A percentile compares a stretch with the other conserved stretches of the same genome.
Evolutionary conservation across 2,888 invertebrate genomes (phyloP).

Genomic region (Andrena hattorfiana): DNA sequence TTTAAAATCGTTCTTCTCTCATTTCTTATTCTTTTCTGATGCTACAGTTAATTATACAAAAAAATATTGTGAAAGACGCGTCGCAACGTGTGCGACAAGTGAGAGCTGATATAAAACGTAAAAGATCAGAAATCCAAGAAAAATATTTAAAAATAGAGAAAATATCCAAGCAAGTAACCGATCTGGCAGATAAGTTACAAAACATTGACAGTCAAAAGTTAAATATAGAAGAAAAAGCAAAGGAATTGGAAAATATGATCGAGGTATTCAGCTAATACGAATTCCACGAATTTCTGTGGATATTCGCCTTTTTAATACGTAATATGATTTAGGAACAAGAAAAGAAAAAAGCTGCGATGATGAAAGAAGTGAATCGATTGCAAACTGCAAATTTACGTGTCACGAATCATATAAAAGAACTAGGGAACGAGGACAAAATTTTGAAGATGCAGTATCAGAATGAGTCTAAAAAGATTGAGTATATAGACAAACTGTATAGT

Average conservation of each 20-base stretch:
- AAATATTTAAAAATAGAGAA: conserved; percentile 73
- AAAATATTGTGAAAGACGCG: conserved; percentile 67
- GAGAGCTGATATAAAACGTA: conserved; percentile 64
- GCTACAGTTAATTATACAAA: conserved; percentile 66
- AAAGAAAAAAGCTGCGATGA: conserved; percentile 72
- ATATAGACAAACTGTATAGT: conserved; percentile 58
- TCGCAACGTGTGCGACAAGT: conserved; percentile 63
- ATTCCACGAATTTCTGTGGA: conserved; percentile 8
- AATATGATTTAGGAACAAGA: conserved; percentile 76
- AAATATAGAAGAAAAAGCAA: conserved; percentile 87
- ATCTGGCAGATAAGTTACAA: conserved; percentile 84
- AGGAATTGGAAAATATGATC: conserved; percentile 88
- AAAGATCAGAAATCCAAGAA: conserved; percentile 62
- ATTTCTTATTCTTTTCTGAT: background rate
- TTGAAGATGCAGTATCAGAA: conserved; percentile 71
- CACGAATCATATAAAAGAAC: conserved; percentile 66
- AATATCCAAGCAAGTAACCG: conserved; percentile 81
- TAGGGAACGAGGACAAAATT: conserved; percentile 75
- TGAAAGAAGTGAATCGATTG: conserved; percentile 74
- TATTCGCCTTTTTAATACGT: conserved; percentile 10
- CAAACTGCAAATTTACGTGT: conserved; percentile 74
- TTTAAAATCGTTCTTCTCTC: background rate
- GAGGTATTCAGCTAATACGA: conserved; percentile 78
- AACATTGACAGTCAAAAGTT: conserved; percentile 86
- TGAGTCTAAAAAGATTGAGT: conserved; percentile 75